Base-by-base conservation (phyloP, 2,797 vertebrate genomes). In the Aulostomus chinensis region DNA sequence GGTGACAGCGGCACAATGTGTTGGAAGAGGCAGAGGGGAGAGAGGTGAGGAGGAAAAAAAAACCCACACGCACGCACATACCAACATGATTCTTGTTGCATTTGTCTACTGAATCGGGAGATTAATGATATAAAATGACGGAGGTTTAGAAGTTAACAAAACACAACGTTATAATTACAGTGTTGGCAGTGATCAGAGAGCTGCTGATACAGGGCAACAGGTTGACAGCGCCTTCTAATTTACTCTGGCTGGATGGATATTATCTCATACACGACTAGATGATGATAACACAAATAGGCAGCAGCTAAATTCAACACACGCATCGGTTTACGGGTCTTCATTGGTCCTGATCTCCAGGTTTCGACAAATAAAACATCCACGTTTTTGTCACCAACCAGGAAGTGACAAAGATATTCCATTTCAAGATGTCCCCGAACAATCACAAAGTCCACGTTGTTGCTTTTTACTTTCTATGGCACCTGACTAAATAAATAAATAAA, bases 121-220 rank as follows among this genome's bases (percentile, higher is more conserved):
- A 85, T 85, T 86, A 89, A 87, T 80, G 69, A 83, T 75, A 68
- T 68, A 78, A 78, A 85, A 86, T 84, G 86, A 87, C 73, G 75
- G 79, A 65, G 77, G 78, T 84, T 83, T 76, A 86, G 76, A 86
- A 81, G 80, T 78, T 71, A 87, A 81, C 79, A 67, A 76, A 81
- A 80, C 71, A 70, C 66, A 52, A 64, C 50, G 68, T 59, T 52
- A 57, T 75, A 73, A 86, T 81, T 80, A 79, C 63, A 68, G 62
- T 53, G 36, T 24, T 42, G 25, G 41, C 35, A 38, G 58, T 68
- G 71, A 81, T 82, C 76, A 86, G 33, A 84, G 58, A 40, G 59
- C 59, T 41, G 76, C 68, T 55, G 59, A 66, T 65, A 26, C 17
- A 13, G 12, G 55, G 45, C 43, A 33, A 12, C 40, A 47, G 43